These are phyloP conservation scores for Crypturellus tataupa DNA, from an alignment of 2,797 vertebrate species.

Conservation along the genomic window DNA sequence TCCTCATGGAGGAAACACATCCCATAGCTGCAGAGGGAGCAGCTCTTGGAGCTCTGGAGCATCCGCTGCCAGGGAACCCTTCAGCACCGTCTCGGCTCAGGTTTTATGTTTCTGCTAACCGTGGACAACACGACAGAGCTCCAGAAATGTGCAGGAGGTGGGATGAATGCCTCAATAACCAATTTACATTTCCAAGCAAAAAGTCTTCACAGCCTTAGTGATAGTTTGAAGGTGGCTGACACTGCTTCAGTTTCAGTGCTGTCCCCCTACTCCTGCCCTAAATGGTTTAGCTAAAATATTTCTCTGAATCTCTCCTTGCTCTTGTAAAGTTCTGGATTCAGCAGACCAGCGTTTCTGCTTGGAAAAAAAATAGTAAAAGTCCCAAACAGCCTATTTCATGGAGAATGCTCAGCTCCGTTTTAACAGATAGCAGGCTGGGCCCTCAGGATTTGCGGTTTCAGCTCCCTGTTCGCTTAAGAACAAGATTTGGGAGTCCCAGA, in stretches of 20 bases:
- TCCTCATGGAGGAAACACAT: neutral
- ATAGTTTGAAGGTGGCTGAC: neutral
- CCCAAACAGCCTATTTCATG: neutral
- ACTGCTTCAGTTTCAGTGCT: neutral
- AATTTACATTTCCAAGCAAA: neutral
- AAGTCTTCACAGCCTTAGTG: neutral
- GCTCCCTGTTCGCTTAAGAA: neutral
- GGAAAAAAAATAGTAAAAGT: neutral
- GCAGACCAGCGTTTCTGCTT: neutral
- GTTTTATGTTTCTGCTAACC: neutral
- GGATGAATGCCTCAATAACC: neutral
- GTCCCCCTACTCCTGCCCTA: neutral
- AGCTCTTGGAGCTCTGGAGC: neutral
- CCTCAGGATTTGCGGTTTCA: neutral
- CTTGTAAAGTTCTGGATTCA: neutral
- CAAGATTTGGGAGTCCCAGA: neutral
- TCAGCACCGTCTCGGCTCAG: rapidly evolving
- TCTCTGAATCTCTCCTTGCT: neutral
- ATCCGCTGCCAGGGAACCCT: neutral
- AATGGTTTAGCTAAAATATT: neutral
- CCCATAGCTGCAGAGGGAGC: rapidly evolving
- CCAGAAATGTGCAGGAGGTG: neutral
- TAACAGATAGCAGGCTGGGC: neutral
- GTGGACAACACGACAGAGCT: rapidly evolving
- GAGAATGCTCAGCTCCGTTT: neutral